Percentiles rank a stretch among this genome's conserved stretches.
Evolutionary conservation across 2,797 vertebrate species (phyloP).

Genomic region (Falco biarmicus): DNA sequence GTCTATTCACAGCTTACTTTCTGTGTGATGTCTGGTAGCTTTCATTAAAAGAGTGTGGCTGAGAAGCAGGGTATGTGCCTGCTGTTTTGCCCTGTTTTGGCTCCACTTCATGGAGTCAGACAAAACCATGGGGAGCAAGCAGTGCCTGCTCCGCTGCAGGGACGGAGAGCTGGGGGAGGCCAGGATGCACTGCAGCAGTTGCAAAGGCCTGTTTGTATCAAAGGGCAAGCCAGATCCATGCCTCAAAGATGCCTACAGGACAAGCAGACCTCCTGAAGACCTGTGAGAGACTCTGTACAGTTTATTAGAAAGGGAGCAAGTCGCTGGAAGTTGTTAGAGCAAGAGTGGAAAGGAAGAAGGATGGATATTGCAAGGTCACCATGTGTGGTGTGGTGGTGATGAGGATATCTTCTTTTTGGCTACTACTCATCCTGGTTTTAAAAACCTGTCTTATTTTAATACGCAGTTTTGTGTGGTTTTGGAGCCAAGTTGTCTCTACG

Average conservation of each 20-base stretch:
- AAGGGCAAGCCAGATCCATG: neutral
- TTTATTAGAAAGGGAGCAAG: neutral
- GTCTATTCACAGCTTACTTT: neutral
- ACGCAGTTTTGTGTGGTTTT: neutral
- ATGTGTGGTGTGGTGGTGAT: accelerated
- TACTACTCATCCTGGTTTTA: neutral
- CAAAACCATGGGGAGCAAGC: neutral
- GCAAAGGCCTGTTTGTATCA: neutral
- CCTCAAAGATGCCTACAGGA: neutral
- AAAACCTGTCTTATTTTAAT: neutral
- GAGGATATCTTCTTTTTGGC: neutral
- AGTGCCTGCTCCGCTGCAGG: neutral
- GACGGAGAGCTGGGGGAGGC: neutral
- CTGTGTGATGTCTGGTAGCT: neutral
- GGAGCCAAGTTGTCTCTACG: neutral
- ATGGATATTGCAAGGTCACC: neutral
- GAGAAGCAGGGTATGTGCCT: neutral
- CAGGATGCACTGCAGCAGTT: accelerated
- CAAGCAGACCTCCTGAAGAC: neutral
- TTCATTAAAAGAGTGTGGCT: neutral
- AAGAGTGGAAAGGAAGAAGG: neutral
- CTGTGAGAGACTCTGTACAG: neutral
- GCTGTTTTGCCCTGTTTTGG: neutral
- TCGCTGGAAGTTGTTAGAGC: neutral
- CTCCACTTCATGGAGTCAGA: neutral